Base-by-base conservation (phyloP, 2,113 vertebrate species). In the Drymodes brunneopygia region DNA sequence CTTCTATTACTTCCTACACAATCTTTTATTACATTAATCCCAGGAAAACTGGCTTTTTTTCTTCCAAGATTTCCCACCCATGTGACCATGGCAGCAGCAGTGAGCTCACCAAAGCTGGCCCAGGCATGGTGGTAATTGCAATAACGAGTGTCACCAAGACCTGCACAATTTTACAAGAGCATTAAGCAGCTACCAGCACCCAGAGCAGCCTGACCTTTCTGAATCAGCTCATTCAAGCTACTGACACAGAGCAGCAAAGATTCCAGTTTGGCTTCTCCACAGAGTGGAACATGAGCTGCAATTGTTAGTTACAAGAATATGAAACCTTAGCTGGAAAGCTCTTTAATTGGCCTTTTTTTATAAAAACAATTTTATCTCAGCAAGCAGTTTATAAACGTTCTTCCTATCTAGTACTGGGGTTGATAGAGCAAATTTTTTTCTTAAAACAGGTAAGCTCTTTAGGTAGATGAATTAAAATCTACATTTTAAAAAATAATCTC, bases 121-220 rank as follows among this genome's bases (percentile, higher is more conserved):
- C 48, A 40, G n/a, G 25, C 45, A 27, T 19, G 9, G 40, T 0
- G 2, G 28, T 11, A 12, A n/a, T 35, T 36, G 17, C 9, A 69
- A 4, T 33, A 67, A 66, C 7, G 33, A 24, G 12, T 0, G 4
- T 10, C 61, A 54, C 44, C 51, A 81, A 66, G 14, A 53, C 20
- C 28, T 9, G 1, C 42, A n/a, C 58, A 64, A 0, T 17, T 23
- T 42, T 22, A 4, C 8, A 18, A 16, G 10, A 66, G 11, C 10
- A n/a, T 31, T 4, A 29, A 61, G 9, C 36, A 82, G 1, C 31
- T 4, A 22, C 28, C 11, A 36, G 27, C 2, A 0, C 29, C 12
- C 44, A 71, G 28, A 56, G 57, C n/a, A 82, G 40, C 36, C 50
- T 3, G 2, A 33, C 17, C 22, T 12, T 29, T 23, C 78, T 14